These are phyloP conservation scores for Parnassius orleans DNA, from an alignment of 2,888 invertebrate genomes.

Conservation along the genomic window DNA sequence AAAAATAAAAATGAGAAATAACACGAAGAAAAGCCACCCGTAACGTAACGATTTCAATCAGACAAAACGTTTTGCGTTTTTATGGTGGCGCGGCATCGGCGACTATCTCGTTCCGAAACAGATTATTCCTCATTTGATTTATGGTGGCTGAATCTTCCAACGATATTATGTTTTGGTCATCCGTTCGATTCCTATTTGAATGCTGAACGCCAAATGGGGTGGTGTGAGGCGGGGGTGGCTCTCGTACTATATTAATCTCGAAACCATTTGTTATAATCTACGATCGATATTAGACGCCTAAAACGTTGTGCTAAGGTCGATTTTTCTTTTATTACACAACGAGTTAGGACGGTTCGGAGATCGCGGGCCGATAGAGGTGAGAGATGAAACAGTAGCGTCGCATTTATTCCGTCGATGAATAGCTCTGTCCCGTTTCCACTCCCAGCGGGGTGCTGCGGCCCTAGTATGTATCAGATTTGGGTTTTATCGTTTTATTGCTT, in stretches of 20 bases:
- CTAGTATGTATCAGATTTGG: constrained; percentile 81
- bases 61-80: constrained; percentile 81
- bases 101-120: constrained; percentile 80
- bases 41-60: constrained; percentile 78
- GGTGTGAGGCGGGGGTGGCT: constrained; percentile 77
- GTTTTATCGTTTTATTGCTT: constrained; percentile 82
- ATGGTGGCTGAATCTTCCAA: constrained; percentile 78
- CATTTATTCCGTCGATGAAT: constrained; percentile 76
- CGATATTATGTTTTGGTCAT: constrained; percentile 82
- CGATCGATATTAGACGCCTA: constrained; percentile 64
- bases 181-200: constrained; percentile 82
- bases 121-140: constrained; percentile 83
- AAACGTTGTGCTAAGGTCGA: constrained; percentile 55
- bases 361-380: constrained; percentile 78
- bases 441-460: constrained; percentile 72
- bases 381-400: constrained; percentile 81
- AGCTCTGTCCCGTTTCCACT: constrained; percentile 67
- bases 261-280: constrained; percentile 79
- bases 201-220: constrained; percentile 78
- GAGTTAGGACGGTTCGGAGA: constrained; percentile 78
- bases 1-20: constrained; percentile 76
- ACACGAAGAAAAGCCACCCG: constrained; percentile 64
- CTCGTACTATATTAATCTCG: constrained; percentile 81
- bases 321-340: constrained; percentile 58
- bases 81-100: constrained; percentile 73